A percentile compares a stretch with the other conserved stretches of the same genome.
Conservation (phyloP, 2,797 vertebrate genomes). For the Otolemur crassicaudatus region DNA sequence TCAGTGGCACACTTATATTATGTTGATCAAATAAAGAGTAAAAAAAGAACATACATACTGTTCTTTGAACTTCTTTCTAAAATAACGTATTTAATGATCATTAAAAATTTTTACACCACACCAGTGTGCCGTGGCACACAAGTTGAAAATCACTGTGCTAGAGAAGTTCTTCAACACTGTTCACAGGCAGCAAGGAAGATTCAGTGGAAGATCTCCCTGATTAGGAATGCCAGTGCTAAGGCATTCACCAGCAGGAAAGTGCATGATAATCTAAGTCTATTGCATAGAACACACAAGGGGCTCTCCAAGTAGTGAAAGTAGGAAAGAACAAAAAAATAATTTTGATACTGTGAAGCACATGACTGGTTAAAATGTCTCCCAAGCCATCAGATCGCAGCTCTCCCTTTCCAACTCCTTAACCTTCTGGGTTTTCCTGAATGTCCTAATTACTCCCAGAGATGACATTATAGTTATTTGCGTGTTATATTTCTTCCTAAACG, state of each 20-base stretch:
- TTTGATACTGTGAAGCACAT: background rate
- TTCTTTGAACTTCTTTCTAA: too few relatives aligned
- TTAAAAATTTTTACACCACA: too few relatives aligned
- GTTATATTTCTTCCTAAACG: background rate
- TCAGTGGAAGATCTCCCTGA: background rate
- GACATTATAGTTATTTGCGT: background rate
- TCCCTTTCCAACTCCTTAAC: background rate
- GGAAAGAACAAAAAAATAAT: background rate
- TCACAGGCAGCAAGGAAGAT: background rate
- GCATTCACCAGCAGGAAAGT: background rate
- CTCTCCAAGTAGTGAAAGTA: background rate
- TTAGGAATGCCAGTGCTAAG: background rate
- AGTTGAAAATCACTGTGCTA: background rate
- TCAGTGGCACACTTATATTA: too few relatives aligned
- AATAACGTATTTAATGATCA: too few relatives aligned
- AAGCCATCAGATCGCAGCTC: background rate
- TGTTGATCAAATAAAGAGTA: too few relatives aligned
- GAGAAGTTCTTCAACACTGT: background rate
- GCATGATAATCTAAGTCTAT: background rate
- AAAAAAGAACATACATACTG: too few relatives aligned
- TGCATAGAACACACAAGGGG: background rate
- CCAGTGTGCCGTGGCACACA: too few relatives aligned
- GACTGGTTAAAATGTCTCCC: background rate
- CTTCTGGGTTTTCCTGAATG: background rate
- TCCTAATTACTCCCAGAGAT: background rate